These are phyloP conservation scores for Smittia aterrima DNA, from an alignment of 2,888 invertebrate genomes.

Conservation along the genomic window DNA sequence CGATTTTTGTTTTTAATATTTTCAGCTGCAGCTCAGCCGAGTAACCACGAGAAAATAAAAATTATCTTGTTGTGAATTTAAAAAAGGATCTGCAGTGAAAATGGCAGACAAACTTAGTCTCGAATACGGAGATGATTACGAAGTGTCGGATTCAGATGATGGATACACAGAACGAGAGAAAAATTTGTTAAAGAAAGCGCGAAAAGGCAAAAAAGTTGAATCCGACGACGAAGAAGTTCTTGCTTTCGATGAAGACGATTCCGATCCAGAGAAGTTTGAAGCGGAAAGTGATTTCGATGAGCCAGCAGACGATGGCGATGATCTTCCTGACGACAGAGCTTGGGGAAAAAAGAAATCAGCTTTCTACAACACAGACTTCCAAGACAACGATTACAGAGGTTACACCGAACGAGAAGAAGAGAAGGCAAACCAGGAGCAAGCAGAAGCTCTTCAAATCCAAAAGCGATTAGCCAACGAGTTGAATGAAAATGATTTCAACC, in stretches of 20 bases:
- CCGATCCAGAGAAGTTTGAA: constrained; percentile 53
- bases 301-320: constrained; percentile 62
- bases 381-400: constrained; percentile 81
- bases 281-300: constrained; percentile 78
- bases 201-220: constrained; percentile 56
- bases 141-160: constrained; percentile 69
- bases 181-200: constrained; percentile 60
- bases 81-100: not conserved
- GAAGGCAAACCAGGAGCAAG: constrained; percentile 75
- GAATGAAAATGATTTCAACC: constrained; percentile 72
- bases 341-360: constrained; percentile 81
- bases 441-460: constrained; percentile 79
- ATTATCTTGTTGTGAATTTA: not conserved
- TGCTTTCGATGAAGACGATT: constrained; percentile 58
- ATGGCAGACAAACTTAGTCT: constrained; percentile 48
- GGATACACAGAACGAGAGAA: constrained; percentile 68
- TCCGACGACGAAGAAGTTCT: constrained; percentile 64
- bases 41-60: no score
- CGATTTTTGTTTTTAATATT: not conserved
- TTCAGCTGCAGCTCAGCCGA: not conserved
- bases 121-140: constrained; percentile 56
- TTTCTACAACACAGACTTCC: constrained; percentile 85
- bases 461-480: constrained; percentile 72
- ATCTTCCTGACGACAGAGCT: constrained; percentile 75
- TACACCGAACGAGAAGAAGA: constrained; percentile 64